These are phyloP conservation scores for Barypeithes pellucidus DNA, from an alignment of 2,888 invertebrate genomes.

Conservation along the genomic window DNA sequence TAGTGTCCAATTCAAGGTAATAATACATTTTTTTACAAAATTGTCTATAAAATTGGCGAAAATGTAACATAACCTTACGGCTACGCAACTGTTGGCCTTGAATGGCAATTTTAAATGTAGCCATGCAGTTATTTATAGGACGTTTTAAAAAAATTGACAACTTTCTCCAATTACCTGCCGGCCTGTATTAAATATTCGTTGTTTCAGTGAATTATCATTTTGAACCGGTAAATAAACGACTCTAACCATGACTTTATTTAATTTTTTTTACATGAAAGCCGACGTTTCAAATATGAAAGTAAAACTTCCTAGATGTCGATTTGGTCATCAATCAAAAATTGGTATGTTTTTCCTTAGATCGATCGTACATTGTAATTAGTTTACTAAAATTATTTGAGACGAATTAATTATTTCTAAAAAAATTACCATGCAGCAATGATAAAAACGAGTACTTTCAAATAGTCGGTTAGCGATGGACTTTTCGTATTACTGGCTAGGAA, in stretches of 20 bases:
- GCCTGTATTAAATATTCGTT: slow-evolving; percentile 14
- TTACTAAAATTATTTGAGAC: neutral
- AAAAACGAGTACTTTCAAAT: slow-evolving; percentile 2
- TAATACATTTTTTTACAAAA: too few relatives aligned
- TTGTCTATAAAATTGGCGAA: too few relatives aligned
- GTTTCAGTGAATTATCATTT: slow-evolving; percentile 9
- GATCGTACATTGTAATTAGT: neutral
- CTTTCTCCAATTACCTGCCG: slow-evolving; percentile 27
- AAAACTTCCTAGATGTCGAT: slow-evolving; percentile 2
- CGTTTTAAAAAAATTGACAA: slow-evolving; percentile 3
- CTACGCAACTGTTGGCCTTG: slow-evolving; percentile 13
- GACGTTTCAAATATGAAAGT: slow-evolving; percentile 16
- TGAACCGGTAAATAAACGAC: slow-evolving; percentile 2
- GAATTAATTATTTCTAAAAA: slow-evolving; percentile 2
- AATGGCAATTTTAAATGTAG: neutral
- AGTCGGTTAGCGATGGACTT: neutral
- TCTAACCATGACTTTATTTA: slow-evolving; percentile 17
- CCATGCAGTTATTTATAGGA: slow-evolving; percentile 12
- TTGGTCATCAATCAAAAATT: slow-evolving; percentile 6
- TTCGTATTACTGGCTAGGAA: neutral
- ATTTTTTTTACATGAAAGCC: neutral
- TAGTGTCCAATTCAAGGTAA: too few relatives aligned
- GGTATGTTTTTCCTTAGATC: neutral
- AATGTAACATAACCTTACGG: too few relatives aligned
- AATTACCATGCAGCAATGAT: neutral